These are phyloP conservation scores for Bufo bufo DNA, from an alignment of 2,113 vertebrate genomes.

Conservation along the genomic window DNA sequence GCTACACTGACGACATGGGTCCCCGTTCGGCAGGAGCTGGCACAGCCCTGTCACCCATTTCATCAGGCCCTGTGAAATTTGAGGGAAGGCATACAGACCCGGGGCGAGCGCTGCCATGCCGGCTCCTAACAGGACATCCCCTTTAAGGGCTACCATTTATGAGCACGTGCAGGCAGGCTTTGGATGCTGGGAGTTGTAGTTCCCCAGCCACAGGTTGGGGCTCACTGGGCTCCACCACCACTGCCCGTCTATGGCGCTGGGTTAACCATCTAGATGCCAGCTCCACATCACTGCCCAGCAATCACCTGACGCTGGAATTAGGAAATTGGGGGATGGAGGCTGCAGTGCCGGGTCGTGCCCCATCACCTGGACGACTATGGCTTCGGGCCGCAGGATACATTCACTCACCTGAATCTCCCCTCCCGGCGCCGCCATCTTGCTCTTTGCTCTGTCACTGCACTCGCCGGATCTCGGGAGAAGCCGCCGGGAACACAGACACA, in stretches of 20 bases:
- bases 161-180: neutral
- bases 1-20: no score
- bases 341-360: neutral
- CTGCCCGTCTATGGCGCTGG: no score
- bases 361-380: no score
- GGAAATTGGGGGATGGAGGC: neutral
- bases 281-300: neutral
- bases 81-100: no score
- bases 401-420: conserved; percentile 48
- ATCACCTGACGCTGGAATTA: neutral
- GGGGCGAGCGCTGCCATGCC: no score
- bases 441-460: conserved; percentile 55
- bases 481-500: neutral
- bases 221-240: no score
- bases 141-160: no score
- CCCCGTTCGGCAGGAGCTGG: no score
- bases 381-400: neutral
- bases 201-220: neutral
- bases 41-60: no score
- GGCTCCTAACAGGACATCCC: no score
- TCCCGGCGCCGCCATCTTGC: conserved; percentile 55
- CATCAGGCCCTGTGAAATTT: no score
- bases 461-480: conserved; percentile 40
- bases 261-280: neutral
- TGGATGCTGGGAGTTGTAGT: conserved; percentile 1